Evolutionary conservation across 2,797 vertebrate species (phyloP), one percentile per base, ranked within the genome.

Genomic region (Luscinia megarhynchos): DNA sequence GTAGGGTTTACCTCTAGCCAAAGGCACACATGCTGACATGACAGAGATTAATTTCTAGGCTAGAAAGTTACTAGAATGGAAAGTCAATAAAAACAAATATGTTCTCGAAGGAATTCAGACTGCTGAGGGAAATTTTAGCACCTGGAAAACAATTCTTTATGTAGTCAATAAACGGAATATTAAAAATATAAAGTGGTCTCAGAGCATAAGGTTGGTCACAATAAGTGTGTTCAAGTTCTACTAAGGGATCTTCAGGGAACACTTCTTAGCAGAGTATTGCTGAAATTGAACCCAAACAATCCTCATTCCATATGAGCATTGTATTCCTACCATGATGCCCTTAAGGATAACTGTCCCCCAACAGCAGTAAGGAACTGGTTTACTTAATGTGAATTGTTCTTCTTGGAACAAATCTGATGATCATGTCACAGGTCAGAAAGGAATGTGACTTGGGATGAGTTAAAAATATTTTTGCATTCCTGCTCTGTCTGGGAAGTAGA

Each of bases 1-100:
- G 69, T 24, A 40, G 32, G 17, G 15, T 63, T 92, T 67, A 74
- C 51, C 53, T 76, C 27, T 73, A 41, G n/a, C 69, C 77, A 55
- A 81, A 95, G 83, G 27, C 57, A 45, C 36, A 50, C 10, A 19
- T 43, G 24, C 30, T 92, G 78, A 82, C 30, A 17, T 8, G 29
- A 58, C 59, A 70, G 81, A 92, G 79, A 79, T 86, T 76, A 51
- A 88, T 84, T 95, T 93, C 58, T 51, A 76, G 55, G 32, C 54
- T 68, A 87, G 46, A 74, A 89, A 92, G 55, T 32, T 86, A 76
- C 24, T 36, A 54, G 45, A 91, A 79, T 62, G 61, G 59, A 91
- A 95, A 92, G 63, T 94, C 85, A 93, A 46, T 93, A 84, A 82
- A 94, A 91, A 53, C 63, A 90, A 91, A 58, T 70, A 66, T 26